Conservation (phyloP, 2,888 invertebrate species). For the Cyrtodaria siliqua region DNA sequence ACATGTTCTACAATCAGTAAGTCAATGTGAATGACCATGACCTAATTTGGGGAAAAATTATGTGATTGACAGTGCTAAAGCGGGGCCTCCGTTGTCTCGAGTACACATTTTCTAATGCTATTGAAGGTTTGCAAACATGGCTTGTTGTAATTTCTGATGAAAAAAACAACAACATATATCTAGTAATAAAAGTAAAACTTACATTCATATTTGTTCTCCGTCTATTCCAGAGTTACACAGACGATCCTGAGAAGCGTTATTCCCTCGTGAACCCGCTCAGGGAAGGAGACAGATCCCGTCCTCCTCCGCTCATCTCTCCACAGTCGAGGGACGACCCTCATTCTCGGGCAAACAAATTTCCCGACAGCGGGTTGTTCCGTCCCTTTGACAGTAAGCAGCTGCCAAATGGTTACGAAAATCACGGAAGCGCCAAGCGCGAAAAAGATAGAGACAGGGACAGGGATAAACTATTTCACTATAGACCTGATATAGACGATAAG, state of each 20-base stretch:
- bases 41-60: too few species aligned
- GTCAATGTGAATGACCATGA: too few species aligned
- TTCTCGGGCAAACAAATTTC: slow-evolving; percentile 50
- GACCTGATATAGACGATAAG: slow-evolving; percentile 32
- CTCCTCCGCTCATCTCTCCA: slow-evolving; percentile 64
- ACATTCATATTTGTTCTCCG: too few species aligned
- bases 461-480: slow-evolving; percentile 21
- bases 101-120: too few species aligned
- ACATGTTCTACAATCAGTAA: too few species aligned
- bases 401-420: slow-evolving; percentile 59
- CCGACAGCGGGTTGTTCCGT: slow-evolving; percentile 70
- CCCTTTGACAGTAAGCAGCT: slow-evolving; percentile 75
- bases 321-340: slow-evolving; percentile 43
- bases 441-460: slow-evolving; percentile 24
- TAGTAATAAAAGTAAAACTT: too few species aligned
- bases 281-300: slow-evolving; percentile 56
- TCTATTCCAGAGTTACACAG: slow-evolving; percentile 47
- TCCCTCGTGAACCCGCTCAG: slow-evolving; percentile 53
- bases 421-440: background rate
- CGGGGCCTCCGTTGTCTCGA: too few species aligned
- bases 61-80: too few species aligned
- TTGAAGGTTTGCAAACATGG: too few species aligned
- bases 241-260: slow-evolving; percentile 55
- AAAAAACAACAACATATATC: too few species aligned
- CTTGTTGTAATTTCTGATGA: too few species aligned